Evolutionary conservation across 1,140 invertebrate species (phyloP).

Genomic region (Diploscapter pachys): DNA sequence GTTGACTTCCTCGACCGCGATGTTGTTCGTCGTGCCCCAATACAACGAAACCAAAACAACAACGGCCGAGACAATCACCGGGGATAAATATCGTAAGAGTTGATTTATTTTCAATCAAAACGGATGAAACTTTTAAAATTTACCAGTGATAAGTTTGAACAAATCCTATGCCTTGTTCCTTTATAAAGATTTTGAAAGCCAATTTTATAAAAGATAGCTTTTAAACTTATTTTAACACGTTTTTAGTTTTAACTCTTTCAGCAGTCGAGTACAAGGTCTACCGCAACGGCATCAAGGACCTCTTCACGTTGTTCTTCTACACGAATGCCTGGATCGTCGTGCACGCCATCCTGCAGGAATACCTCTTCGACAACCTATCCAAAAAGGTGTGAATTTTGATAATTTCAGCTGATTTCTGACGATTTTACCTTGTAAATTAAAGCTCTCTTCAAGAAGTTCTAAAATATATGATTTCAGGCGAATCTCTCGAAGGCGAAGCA

Average conservation of each 20-base stretch:
- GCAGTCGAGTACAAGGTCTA: conserved; percentile 63
- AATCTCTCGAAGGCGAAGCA: conserved; percentile 93
- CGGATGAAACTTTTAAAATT: no score
- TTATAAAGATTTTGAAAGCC: background rate
- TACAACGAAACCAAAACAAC: conserved; percentile 45
- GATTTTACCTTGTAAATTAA: background rate
- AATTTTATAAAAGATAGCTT: background rate
- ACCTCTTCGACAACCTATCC: conserved; percentile 72
- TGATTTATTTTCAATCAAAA: no score
- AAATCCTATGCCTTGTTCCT: background rate
- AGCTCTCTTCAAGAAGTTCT: conserved; percentile 49
- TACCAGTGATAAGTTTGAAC: background rate
- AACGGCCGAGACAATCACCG: no score
- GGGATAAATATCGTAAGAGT: no score
- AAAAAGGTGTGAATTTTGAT: conserved; percentile 12
- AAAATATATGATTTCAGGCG: conserved; percentile 62
- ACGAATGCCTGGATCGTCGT: conserved; percentile 90
- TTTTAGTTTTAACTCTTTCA: background rate
- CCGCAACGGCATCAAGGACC: conserved; percentile 82
- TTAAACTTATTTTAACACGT: background rate
- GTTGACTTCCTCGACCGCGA: conserved; percentile 42
- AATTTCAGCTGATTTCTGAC: background rate
- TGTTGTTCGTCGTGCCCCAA: conserved; percentile 52
- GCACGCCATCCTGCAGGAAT: conserved; percentile 95
- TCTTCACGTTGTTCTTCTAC: conserved; percentile 89